Percentiles rank a stretch among this genome's conserved stretches.
Conservation (phyloP, 2,113 vertebrate genomes). For the Sceloporus undulatus region DNA sequence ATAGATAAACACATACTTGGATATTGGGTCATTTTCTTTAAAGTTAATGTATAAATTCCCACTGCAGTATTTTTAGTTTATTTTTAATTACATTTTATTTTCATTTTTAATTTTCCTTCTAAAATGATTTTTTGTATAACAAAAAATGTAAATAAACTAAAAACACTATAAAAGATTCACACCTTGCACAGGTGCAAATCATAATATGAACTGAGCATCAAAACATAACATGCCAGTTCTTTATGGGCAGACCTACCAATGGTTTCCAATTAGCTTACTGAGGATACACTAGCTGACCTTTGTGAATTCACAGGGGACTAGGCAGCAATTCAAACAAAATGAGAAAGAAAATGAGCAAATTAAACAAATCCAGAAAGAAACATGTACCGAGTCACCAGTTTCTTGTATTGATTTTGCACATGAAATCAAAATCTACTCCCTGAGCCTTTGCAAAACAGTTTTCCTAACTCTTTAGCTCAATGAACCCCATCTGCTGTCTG, state of each 20-base stretch:
- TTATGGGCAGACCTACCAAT: background rate
- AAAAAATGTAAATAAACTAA: too few species aligned
- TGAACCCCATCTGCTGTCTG: conserved; percentile 14
- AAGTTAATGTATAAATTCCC: too few species aligned
- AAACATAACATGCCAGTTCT: too few species aligned
- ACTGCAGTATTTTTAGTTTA: too few species aligned
- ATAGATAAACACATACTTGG: too few species aligned
- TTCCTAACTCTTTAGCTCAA: conserved; percentile 3
- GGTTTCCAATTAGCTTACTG: background rate
- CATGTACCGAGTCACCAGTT: background rate
- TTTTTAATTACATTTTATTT: too few species aligned
- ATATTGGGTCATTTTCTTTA: too few species aligned
- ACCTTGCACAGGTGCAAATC: background rate
- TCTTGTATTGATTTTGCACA: background rate
- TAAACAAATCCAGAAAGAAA: background rate
- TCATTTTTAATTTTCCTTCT: too few species aligned
- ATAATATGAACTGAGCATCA: background rate
- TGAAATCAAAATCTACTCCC: conserved; percentile 2
- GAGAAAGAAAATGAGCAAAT: background rate
- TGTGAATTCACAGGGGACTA: background rate
- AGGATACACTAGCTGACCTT: background rate
- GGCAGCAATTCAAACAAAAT: too few species aligned
- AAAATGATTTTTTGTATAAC: too few species aligned
- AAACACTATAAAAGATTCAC: too few species aligned
- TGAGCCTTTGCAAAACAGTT: background rate